Evolutionary conservation across 2,888 invertebrate genomes (phyloP).

Genomic region (Cordilura impudica): DNA sequence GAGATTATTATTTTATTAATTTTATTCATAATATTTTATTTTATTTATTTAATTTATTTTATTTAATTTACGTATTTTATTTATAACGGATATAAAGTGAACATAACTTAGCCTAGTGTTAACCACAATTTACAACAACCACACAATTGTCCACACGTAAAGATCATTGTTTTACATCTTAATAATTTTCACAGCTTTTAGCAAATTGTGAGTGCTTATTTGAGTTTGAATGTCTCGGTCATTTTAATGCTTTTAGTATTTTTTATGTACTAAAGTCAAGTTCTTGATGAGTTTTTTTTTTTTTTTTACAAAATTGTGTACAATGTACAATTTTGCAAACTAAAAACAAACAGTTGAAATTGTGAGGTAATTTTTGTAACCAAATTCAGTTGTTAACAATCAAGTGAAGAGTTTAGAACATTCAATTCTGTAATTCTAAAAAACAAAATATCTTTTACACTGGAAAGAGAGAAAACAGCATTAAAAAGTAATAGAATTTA

Average conservation of each 20-base stretch:
- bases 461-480: background rate
- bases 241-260: slow-evolving; percentile 17
- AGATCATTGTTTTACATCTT: background rate
- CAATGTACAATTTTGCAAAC: background rate
- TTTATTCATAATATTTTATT: no score
- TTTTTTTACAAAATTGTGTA: slow-evolving; percentile 17
- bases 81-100: no score
- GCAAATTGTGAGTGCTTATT: slow-evolving; percentile 6
- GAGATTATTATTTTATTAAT: no score
- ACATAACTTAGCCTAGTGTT: background rate
- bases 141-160: background rate
- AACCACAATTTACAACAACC: background rate
- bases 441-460: background rate
- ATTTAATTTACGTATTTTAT: no score
- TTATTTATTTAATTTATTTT: no score
- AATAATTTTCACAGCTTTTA: slow-evolving; percentile 11
- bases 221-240: slow-evolving; percentile 41
- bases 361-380: slow-evolving; percentile 14
- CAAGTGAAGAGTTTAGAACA: slow-evolving; percentile 50
- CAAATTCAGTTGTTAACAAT: slow-evolving; percentile 47
- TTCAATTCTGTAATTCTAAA: background rate
- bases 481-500: no score
- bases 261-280: slow-evolving; percentile 22
- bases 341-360: slow-evolving; percentile 9
- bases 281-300: slow-evolving; percentile 30